Percentiles rank a stretch among this genome's conserved stretches.
These are phyloP conservation scores for Nestor notabilis DNA, from an alignment of 2,113 vertebrate species.

Conservation along the genomic window DNA sequence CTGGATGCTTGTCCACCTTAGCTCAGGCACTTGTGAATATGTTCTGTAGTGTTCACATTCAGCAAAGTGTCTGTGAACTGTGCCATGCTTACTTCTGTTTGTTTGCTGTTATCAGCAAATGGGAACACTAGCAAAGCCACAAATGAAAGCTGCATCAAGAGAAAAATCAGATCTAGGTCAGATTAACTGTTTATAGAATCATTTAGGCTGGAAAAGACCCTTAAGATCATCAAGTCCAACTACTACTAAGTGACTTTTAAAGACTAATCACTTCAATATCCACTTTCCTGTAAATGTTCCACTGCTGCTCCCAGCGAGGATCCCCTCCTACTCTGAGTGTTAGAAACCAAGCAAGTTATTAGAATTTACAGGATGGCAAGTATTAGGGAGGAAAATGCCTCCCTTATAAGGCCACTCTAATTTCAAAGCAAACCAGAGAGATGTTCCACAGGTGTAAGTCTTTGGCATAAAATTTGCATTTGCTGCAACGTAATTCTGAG, in stretches of 20 bases:
- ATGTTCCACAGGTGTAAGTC: background rate
- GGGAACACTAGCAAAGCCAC: background rate
- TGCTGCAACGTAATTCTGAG: background rate
- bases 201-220: background rate
- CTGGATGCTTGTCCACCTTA: background rate
- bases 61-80: background rate
- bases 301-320: background rate
- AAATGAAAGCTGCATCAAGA: background rate
- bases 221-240: background rate
- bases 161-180: background rate
- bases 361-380: background rate
- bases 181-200: background rate
- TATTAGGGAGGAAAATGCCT: background rate
- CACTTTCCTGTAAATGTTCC: background rate
- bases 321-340: background rate
- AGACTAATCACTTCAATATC: background rate
- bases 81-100: background rate
- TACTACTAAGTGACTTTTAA: background rate
- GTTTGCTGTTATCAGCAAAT: background rate
- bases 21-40: background rate
- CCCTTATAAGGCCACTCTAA: background rate
- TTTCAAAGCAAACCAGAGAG: background rate
- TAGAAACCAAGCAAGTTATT: background rate
- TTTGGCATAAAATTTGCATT: background rate
- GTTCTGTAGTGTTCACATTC: background rate